These are phyloP conservation scores for silkworm (Bombyx mori) DNA, from an alignment of 1,140 invertebrate species.

Conservation along the genomic window ASM3026992v2 NC_085121.1:16385001-16385500, in stretches of 20 bases:
- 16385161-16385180: slow-evolving; percentile 14
- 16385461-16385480: too few species aligned
- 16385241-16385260: slow-evolving; percentile 47
- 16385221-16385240: slow-evolving; percentile 53
- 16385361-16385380: neutral
- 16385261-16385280: slow-evolving; percentile 43
- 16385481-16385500: too few species aligned
- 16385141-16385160: slow-evolving; percentile 9
- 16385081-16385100: slow-evolving; percentile 9
- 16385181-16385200: slow-evolving; percentile 4
- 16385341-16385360: slow-evolving; percentile 10
- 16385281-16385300: slow-evolving; percentile 47
- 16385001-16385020: too few species aligned
- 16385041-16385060: slow-evolving; percentile 1
- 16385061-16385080: neutral
- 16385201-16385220: slow-evolving; percentile 46
- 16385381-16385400: too few species aligned
- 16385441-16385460: too few species aligned
- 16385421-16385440: too few species aligned
- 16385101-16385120: slow-evolving; percentile 14
- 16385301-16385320: slow-evolving; percentile 51
- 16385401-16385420: too few species aligned
- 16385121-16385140: slow-evolving; percentile 26
- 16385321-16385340: slow-evolving; percentile 24
- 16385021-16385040: too few species aligned